phyloP scores from a whole-genome alignment of 1,140 invertebrate species.

The Uloborus diversus region DNA sequence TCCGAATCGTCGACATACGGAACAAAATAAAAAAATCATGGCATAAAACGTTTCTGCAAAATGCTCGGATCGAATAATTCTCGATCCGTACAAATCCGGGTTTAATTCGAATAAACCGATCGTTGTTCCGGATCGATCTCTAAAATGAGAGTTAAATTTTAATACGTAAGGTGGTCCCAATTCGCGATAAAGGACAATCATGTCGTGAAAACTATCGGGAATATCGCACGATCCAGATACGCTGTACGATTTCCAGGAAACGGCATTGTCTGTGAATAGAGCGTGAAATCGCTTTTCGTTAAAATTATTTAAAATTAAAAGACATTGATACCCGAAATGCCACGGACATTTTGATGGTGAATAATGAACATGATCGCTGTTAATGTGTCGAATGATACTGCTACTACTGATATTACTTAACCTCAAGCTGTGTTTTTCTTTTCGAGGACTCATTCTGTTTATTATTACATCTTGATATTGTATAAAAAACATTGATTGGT shows the following conservation, averaged over 20 bases:
- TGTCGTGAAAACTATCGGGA: constrained; percentile 16
- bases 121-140: background rate
- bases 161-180: constrained; percentile 1
- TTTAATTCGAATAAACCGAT: constrained; percentile 18
- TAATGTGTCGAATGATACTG: background rate
- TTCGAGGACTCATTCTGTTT: background rate
- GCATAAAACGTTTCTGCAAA: constrained; percentile 22
- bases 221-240: too few species aligned
- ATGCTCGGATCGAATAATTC: constrained; percentile 8
- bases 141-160: background rate
- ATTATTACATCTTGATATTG: background rate
- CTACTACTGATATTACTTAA: background rate
- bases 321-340: background rate
- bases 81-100: background rate
- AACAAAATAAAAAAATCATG: background rate
- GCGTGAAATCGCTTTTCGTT: background rate
- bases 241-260: background rate
- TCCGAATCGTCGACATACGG: background rate
- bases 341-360: too few species aligned
- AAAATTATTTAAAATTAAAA: constrained; percentile 8
- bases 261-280: background rate
- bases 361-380: background rate
- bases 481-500: background rate
- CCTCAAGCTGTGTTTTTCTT: background rate
- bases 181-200: background rate